phyloP scores from a whole-genome alignment of 2,888 invertebrate genomes.

The Pimpla rufipes region DNA sequence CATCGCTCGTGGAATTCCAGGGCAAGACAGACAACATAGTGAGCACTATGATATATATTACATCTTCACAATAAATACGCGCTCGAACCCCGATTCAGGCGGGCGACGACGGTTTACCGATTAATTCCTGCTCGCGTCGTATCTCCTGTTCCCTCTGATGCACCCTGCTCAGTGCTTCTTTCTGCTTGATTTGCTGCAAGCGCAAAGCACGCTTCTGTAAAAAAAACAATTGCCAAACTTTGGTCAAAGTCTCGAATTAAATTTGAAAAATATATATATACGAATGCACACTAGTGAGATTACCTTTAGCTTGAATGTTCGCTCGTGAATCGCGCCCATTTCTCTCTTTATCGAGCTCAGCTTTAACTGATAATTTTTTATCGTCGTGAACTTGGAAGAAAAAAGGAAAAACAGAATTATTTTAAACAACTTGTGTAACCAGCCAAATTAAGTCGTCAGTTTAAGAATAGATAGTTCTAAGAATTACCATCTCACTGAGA shows the following conservation, averaged over 20 bases:
- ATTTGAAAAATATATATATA: constrained; percentile 1
- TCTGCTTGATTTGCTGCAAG: constrained; percentile 85
- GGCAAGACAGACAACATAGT: constrained; percentile 38
- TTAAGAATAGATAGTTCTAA: background rate
- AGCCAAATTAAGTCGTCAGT: background rate
- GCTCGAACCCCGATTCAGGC: constrained; percentile 37
- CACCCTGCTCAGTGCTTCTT: constrained; percentile 82
- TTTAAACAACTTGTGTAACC: background rate
- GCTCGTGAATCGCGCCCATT: constrained; percentile 85
- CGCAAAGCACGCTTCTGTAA: constrained; percentile 84
- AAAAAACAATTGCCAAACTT: constrained; percentile 25
- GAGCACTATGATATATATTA: constrained; percentile 22
- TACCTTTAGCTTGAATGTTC: constrained; percentile 85
- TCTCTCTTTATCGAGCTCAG: constrained; percentile 84
- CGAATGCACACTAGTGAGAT: no score
- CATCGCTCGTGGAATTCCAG: background rate
- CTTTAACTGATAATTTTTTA: constrained; percentile 85
- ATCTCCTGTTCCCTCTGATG: constrained; percentile 81
- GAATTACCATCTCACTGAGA: constrained; percentile 84
- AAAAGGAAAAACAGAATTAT: background rate
- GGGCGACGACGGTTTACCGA: constrained; percentile 75
- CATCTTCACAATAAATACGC: constrained; percentile 40
- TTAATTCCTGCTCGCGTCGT: constrained; percentile 82
- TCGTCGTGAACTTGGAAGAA: constrained; percentile 78
- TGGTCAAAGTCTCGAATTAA: background rate